Evolutionary conservation across 2,888 invertebrate species (phyloP).

Genomic region (Neria commutata): DNA sequence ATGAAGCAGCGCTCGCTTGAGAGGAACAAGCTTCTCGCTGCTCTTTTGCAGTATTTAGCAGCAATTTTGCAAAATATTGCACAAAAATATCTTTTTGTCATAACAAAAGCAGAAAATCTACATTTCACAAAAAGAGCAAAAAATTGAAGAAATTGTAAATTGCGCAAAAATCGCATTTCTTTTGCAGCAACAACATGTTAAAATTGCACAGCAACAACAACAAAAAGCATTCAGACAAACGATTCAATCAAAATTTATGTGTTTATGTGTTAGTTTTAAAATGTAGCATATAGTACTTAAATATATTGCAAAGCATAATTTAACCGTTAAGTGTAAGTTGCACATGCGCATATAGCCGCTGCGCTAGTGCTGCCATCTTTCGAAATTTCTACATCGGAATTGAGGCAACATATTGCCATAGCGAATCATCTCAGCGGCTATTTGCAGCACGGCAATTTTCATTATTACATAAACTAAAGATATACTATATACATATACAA

Average conservation of each 20-base stretch:
- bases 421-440: neutral
- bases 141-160: neutral
- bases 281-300: neutral
- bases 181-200: neutral
- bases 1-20: no score
- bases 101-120: neutral
- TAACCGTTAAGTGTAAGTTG: no score
- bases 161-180: neutral
- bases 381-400: no score
- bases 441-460: neutral
- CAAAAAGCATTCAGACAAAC: neutral
- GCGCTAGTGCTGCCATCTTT: no score
- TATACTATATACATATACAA: neutral
- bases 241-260: constrained; percentile 10
- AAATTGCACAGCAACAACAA: neutral
- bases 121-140: neutral
- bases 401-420: neutral
- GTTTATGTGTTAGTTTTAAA: neutral
- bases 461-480: no score
- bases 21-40: no score
- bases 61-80: no score
- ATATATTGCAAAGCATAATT: neutral
- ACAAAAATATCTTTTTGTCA: neutral
- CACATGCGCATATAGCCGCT: no score
- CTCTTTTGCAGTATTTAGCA: no score